phyloP scores from a whole-genome alignment of 2,888 invertebrate genomes.

The Pachymerium ferrugineum region DNA sequence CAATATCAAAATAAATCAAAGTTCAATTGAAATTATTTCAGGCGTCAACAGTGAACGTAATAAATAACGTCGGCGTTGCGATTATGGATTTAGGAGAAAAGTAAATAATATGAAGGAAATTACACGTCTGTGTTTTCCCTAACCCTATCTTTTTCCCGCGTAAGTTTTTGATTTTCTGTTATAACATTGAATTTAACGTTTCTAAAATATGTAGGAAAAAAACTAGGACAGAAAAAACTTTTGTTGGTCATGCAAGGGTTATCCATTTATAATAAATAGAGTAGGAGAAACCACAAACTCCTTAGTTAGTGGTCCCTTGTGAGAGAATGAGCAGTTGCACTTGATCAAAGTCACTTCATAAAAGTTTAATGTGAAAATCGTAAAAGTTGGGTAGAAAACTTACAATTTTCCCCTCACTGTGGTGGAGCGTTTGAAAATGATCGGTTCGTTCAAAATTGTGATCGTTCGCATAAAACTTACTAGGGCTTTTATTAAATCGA shows the following conservation, averaged over 20 bases:
- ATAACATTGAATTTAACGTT: too few relatives aligned
- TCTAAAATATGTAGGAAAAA: too few relatives aligned
- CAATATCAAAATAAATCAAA: too few relatives aligned
- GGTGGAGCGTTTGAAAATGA: neutral
- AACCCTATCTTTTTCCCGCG: too few relatives aligned
- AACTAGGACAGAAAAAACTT: neutral
- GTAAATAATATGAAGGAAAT: too few relatives aligned
- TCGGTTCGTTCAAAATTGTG: neutral
- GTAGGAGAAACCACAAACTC: conserved; percentile 15
- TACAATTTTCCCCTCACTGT: conserved; percentile 4
- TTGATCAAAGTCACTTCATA: conserved; percentile 20
- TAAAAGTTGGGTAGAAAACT: conserved; percentile 23
- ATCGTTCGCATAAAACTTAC: conserved; percentile 9
- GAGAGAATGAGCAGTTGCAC: conserved; percentile 27
- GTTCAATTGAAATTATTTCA: too few relatives aligned
- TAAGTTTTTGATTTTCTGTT: too few relatives aligned
- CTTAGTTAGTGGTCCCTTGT: conserved; percentile 22
- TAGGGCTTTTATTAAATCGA: too few relatives aligned
- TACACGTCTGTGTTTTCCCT: too few relatives aligned
- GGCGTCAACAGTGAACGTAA: too few relatives aligned
- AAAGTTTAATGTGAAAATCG: conserved; percentile 10
- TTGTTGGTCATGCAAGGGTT: conserved; percentile 22
- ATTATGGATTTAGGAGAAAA: too few relatives aligned
- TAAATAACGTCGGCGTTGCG: too few relatives aligned
- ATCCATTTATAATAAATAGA: conserved; percentile 27